Evolutionary conservation across 2,888 invertebrate genomes (phyloP).

Genomic region (Caenorhabditis angaria): DNA sequence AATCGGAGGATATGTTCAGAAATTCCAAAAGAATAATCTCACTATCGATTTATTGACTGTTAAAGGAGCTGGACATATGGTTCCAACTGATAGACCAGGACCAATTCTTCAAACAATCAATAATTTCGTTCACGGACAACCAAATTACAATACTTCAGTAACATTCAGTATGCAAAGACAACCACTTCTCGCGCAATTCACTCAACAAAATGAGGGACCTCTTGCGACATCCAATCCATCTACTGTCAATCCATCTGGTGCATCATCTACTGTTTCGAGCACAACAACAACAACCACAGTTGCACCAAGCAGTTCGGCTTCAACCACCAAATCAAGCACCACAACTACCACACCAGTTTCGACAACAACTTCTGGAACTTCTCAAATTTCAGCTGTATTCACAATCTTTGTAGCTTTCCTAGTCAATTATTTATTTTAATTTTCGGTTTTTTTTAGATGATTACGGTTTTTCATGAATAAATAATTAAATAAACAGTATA

Average conservation of each 20-base stretch:
- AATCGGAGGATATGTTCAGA: slow-evolving; percentile 55
- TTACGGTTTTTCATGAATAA: not conserved
- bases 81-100: slow-evolving; percentile 83
- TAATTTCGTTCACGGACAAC: slow-evolving; percentile 75
- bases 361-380: not conserved
- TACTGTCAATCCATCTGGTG: slow-evolving; percentile 5
- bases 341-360: slow-evolving; percentile 5
- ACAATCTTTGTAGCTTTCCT: slow-evolving; percentile 20
- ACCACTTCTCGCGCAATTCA: slow-evolving; percentile 54
- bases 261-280: not conserved
- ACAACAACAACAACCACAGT: slow-evolving; percentile 6
- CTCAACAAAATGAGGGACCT: slow-evolving; percentile 5
- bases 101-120: slow-evolving; percentile 82
- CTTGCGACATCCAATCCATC: not conserved
- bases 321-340: slow-evolving; percentile 10
- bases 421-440: slow-evolving; percentile 21
- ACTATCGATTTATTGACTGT: slow-evolving; percentile 57
- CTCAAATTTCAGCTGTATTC: slow-evolving; percentile 7
- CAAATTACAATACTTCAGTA: slow-evolving; percentile 49
- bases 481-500: not conserved
- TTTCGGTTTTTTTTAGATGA: not conserved
- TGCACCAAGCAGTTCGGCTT: not conserved
- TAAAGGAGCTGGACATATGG: slow-evolving; percentile 82
- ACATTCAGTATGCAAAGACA: slow-evolving; percentile 47
- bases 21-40: slow-evolving; percentile 43